These are phyloP conservation scores for Himalopsyche japonica DNA, from an alignment of 2,888 invertebrate genomes.

Conservation along the genomic window DNA sequence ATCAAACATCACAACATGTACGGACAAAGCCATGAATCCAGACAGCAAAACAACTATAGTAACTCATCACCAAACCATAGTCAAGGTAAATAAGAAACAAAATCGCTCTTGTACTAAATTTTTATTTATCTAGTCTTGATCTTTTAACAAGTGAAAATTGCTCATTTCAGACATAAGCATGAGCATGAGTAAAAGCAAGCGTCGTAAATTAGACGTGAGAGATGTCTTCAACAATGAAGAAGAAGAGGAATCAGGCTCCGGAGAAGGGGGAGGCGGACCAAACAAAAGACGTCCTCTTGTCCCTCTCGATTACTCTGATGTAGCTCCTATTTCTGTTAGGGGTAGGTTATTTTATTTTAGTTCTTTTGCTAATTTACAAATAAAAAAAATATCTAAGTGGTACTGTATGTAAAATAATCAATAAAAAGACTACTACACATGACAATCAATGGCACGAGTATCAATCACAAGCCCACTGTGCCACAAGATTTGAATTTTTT, in stretches of 20 bases:
- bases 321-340: background rate
- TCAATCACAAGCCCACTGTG: too few relatives aligned
- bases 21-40: slow-evolving; percentile 5
- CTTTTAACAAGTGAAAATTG: background rate
- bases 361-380: too few relatives aligned
- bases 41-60: slow-evolving; percentile 9
- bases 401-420: too few relatives aligned
- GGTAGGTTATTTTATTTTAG: background rate
- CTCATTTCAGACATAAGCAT: slow-evolving; percentile 40
- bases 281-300: slow-evolving; percentile 49
- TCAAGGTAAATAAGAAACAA: background rate
- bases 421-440: too few relatives aligned
- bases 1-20: slow-evolving; percentile 37
- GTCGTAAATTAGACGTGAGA: slow-evolving; percentile 78
- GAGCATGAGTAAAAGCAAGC: slow-evolving; percentile 53
- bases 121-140: background rate
- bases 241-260: slow-evolving; percentile 47
- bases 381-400: too few relatives aligned
- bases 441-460: too few relatives aligned
- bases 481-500: too few relatives aligned
- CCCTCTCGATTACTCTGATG: slow-evolving; percentile 41
- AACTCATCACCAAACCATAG: slow-evolving; percentile 9
- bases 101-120: background rate
- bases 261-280: slow-evolving; percentile 9
- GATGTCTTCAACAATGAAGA: slow-evolving; percentile 88